phyloP scores from a whole-genome alignment of 2,113 vertebrate species.

The Microcebus griseorufus region DNA sequence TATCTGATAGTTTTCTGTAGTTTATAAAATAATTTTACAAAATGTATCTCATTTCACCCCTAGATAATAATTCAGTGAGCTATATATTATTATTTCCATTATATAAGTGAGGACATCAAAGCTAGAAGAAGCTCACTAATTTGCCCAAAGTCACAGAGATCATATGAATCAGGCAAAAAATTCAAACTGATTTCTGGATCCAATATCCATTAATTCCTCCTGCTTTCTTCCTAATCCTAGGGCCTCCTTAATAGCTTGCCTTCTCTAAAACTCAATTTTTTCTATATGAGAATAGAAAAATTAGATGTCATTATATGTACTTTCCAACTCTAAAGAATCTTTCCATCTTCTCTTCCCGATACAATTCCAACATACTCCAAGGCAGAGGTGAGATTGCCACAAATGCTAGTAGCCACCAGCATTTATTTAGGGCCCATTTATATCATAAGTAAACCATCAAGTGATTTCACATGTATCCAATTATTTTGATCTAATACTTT shows the following conservation, averaged over 20 bases:
- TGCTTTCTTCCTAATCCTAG: background rate
- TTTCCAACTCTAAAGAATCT: constrained; percentile 5
- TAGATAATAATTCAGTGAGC: background rate
- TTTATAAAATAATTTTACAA: background rate
- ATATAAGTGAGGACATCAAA: background rate
- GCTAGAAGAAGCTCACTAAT: background rate
- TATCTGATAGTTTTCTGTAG: background rate
- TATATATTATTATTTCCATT: background rate
- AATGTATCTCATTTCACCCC: background rate
- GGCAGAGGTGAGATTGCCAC: background rate
- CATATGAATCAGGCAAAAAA: background rate
- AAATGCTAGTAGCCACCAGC: background rate
- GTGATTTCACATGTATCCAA: background rate
- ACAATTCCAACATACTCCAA: background rate
- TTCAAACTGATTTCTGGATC: background rate
- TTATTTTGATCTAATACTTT: background rate
- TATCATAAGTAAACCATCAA: background rate
- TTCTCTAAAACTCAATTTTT: background rate
- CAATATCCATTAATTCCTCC: background rate
- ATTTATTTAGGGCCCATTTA: background rate
- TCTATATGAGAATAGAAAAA: background rate
- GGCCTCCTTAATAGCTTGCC: background rate
- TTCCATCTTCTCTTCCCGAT: background rate
- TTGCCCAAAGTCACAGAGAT: background rate
- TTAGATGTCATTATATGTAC: background rate